phyloP scores from a whole-genome alignment of 2,113 vertebrate species.

The Oreotrochilus melanogaster region DNA sequence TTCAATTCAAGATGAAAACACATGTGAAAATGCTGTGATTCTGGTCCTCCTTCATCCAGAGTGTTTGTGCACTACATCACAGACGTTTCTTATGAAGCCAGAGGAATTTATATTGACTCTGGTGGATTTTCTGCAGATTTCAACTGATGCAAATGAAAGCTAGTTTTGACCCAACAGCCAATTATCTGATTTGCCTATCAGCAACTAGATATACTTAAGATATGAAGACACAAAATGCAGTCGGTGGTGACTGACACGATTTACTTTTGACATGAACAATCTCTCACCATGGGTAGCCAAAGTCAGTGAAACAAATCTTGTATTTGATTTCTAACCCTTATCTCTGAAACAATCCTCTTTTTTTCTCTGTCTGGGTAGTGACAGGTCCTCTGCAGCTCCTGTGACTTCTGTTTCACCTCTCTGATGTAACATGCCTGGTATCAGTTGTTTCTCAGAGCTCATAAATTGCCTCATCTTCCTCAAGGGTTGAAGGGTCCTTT shows the following conservation, averaged over 20 bases:
- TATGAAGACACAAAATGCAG: not conserved
- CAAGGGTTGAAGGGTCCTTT: not conserved
- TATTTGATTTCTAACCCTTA: not conserved
- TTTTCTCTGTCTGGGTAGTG: not conserved
- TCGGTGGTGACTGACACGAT: not conserved
- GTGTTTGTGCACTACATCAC: not conserved
- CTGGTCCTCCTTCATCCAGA: not conserved
- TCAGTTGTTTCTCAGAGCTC: not conserved
- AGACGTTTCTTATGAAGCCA: not conserved
- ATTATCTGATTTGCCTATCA: not conserved
- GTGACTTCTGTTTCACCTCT: not conserved
- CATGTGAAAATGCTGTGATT: not conserved
- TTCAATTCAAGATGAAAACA: not conserved
- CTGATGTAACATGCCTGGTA: accelerated
- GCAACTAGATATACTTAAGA: not conserved
- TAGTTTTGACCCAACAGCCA: not conserved
- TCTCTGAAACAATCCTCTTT: not conserved
- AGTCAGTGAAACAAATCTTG: not conserved
- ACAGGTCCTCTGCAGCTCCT: not conserved
- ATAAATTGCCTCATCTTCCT: not conserved
- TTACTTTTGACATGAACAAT: not conserved
- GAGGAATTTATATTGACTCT: not conserved
- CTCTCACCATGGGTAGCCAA: not conserved
- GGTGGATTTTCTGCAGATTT: not conserved
- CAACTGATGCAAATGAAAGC: not conserved